Percentiles rank a stretch among this genome's conserved stretches.
Conservation (phyloP, 1,140 invertebrate species). For the Danaus plexippus region DNA sequence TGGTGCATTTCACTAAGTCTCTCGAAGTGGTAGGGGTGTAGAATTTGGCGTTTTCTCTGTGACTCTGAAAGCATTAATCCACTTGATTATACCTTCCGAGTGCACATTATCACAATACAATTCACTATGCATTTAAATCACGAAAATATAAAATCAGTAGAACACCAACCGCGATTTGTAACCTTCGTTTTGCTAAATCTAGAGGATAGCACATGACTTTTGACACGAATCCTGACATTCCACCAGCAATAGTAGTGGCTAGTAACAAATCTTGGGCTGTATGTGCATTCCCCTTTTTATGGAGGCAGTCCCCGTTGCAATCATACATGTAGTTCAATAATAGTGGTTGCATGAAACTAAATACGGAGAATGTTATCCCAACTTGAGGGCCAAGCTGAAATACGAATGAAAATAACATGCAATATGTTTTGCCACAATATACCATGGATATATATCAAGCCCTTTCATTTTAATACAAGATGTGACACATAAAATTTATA, state of each 20-base stretch:
- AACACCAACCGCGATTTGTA: conserved; percentile 48
- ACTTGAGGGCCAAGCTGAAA: conserved; percentile 51
- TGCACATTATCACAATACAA: too few species aligned
- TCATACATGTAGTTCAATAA: conserved; percentile 26
- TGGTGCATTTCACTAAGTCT: conserved; percentile 36
- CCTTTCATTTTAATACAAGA: too few species aligned
- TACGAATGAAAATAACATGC: not conserved
- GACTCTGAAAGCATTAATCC: conserved; percentile 36
- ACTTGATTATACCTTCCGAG: too few species aligned
- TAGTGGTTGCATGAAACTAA: conserved; percentile 40
- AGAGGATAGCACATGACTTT: conserved; percentile 54
- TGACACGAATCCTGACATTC: conserved; percentile 38
- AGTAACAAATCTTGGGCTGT: conserved; percentile 34
- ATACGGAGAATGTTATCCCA: conserved; percentile 49
- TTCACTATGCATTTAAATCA: too few species aligned
- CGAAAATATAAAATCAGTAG: too few species aligned
- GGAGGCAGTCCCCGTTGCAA: conserved; percentile 17
- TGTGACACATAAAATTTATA: too few species aligned
- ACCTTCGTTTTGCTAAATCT: conserved; percentile 47
- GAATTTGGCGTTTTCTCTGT: conserved; percentile 30
- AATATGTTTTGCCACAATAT: too few species aligned
- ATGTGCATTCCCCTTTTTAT: conserved; percentile 17
- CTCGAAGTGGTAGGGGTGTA: conserved; percentile 33
- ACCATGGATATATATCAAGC: too few species aligned
- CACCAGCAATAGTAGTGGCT: conserved; percentile 41